phyloP scores from a whole-genome alignment of 2,797 vertebrate genomes.

The Phaenicophaeus curvirostris region DNA sequence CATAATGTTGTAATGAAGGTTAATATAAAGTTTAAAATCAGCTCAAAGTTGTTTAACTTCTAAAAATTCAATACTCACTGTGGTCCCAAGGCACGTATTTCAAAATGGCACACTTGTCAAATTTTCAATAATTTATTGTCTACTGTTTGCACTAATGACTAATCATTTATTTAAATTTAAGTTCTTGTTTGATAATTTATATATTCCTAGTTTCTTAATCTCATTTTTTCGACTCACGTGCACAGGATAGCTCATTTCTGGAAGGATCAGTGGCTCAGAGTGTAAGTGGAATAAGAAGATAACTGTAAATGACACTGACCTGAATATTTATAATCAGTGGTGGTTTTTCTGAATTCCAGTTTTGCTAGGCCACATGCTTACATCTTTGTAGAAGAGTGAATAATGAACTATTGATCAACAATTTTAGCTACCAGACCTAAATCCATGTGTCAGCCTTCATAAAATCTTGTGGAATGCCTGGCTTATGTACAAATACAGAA shows the following conservation, averaged over 20 bases:
- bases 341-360: not conserved
- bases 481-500: not conserved
- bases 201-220: not conserved
- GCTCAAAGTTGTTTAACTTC: not conserved
- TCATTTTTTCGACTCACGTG: not conserved
- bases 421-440: rapidly evolving
- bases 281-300: not conserved
- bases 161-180: not conserved
- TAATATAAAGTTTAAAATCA: not conserved
- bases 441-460: not conserved
- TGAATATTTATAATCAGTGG: not conserved
- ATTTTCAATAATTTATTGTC: not conserved
- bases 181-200: not conserved
- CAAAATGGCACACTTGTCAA: not conserved
- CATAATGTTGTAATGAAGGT: not conserved
- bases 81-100: not conserved
- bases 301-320: not conserved
- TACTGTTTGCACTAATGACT: not conserved
- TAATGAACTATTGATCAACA: not conserved
- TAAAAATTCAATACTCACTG: not conserved
- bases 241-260: not conserved
- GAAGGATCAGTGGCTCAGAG: not conserved
- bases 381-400: not conserved
- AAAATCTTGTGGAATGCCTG: not conserved
- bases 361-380: not conserved